These are phyloP conservation scores for Drosophila burlai DNA, from an alignment of 1,140 invertebrate genomes.

Conservation along the genomic window DNA sequence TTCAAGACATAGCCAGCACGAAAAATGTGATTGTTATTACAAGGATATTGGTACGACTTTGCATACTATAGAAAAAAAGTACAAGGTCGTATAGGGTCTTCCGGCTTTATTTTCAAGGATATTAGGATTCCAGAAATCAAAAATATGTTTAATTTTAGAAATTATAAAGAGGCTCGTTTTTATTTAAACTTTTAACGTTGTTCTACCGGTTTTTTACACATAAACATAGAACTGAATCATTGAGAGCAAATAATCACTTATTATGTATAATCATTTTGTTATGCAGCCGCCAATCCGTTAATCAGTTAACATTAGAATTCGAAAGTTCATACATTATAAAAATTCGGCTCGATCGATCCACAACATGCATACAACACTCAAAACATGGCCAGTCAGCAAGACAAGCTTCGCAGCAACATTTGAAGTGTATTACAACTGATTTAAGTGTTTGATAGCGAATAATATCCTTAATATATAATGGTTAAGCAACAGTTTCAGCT, in stretches of 20 bases:
- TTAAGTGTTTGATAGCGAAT: slow-evolving; percentile 10
- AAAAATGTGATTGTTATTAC: not conserved
- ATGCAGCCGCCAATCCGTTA: slow-evolving; percentile 34
- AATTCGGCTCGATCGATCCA: slow-evolving; percentile 33
- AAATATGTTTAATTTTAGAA: slow-evolving; percentile 50
- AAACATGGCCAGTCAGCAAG: slow-evolving; percentile 34
- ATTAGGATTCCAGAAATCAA: slow-evolving; percentile 17
- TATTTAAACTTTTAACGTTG: slow-evolving; percentile 66
- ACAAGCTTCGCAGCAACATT: slow-evolving; percentile 17
- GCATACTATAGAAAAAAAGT: slow-evolving; percentile 60
- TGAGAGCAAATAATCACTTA: slow-evolving; percentile 78
- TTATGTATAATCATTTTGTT: slow-evolving; percentile 57
- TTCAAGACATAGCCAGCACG: not conserved
- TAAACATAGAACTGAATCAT: slow-evolving; percentile 75
- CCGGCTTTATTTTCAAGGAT: not conserved
- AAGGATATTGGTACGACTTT: not conserved
- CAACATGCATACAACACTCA: slow-evolving; percentile 63
- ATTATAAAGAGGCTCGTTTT: slow-evolving; percentile 68
- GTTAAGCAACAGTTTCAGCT: not conserved
- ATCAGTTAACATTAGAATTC: slow-evolving; percentile 31
- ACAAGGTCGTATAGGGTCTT: slow-evolving; percentile 29
- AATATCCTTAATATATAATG: not conserved
- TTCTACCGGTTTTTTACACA: slow-evolving; percentile 69
- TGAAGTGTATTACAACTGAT: slow-evolving; percentile 47
- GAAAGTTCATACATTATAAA: slow-evolving; percentile 58